Evolutionary conservation across 2,797 vertebrate genomes (phyloP), one percentile per base, ranked within the genome.

Genomic region (Harpagifer antarcticus): DNA sequence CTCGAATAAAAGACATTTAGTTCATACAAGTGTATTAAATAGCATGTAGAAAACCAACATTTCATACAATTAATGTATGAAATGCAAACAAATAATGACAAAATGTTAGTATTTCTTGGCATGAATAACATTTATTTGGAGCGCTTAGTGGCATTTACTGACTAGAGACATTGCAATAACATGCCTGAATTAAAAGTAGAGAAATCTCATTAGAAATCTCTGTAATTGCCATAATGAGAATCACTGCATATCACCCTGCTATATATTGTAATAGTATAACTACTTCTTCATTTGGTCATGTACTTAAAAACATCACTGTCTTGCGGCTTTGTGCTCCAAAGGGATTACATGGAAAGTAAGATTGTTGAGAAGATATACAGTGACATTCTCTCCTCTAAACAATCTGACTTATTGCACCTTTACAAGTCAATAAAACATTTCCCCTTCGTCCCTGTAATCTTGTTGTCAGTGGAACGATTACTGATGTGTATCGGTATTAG

Each of bases 381-480:
- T 17, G 27, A 31, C 45, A 2, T n/a, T 48, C 13, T 13, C 50
- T 44, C 48, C 3, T 4, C 8, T 17, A 61, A 57, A 23, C 1
- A 58, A 37, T 49, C 17, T 0, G 43, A 65, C 19, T 74, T 31
- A 58, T 56, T 69, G 40, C 53, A 63, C 63, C 58, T 65, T 73
- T 58, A 43, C 4, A 63, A 3, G 2, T 45, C 52, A 37, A 64
- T 33, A 19, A 74, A 70, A 45, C 49, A 55, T 33, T 31, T 52
- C 1, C 15, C 59, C 53, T 50, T 16, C 27, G 2, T 57, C 37
- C 40, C 66, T 84, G 44, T 75, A 72, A 74, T 80, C 80, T 83
- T 75, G 65, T 42, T 83, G 78, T 74, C 81, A 57, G 56, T 31
- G 55, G 68, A 52, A 73, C 43, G 16, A 66, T 78, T 43, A 74